These are phyloP conservation scores for Psettodes erumei DNA, from an alignment of 2,113 vertebrate species.

Conservation along the genomic window DNA sequence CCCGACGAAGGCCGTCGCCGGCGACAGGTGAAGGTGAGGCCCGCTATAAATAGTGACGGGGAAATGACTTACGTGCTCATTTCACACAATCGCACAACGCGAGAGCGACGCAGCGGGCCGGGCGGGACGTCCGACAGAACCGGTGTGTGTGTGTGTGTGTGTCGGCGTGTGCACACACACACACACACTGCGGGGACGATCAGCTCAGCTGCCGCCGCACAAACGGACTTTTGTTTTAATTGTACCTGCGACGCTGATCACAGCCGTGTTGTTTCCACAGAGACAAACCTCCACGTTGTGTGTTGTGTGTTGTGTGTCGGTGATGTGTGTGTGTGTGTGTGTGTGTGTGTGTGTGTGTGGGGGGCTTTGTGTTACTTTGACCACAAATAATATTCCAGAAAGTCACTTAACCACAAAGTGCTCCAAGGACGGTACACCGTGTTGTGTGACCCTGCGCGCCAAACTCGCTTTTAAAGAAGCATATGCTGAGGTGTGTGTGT, in stretches of 20 bases:
- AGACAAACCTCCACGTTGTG: neutral
- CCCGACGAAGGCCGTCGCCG: conserved; percentile 56
- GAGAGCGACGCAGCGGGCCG: conserved; percentile 25
- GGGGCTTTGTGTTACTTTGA: conserved; percentile 39
- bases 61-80: conserved; percentile 37
- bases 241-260: conserved; percentile 25
- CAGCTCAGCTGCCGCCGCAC: no score
- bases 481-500: conserved; percentile 24
- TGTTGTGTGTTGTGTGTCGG: conserved; percentile 13
- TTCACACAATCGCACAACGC: conserved; percentile 13
- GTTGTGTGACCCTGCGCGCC: conserved; percentile 20
- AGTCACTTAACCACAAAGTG: conserved; percentile 51
- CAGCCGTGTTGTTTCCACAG: conserved; percentile 8
- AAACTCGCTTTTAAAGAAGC: conserved; percentile 37
- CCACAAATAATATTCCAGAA: conserved; percentile 44
- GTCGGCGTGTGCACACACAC: no score
- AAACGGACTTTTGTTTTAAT: conserved; percentile 28
- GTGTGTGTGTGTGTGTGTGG: no score
- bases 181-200: no score
- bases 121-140: conserved; percentile 10
- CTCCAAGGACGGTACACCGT: conserved; percentile 21
- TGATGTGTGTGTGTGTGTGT: conserved; percentile 18
- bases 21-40: conserved; percentile 48
- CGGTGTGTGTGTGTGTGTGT: conserved; percentile 5
- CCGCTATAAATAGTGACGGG: conserved; percentile 50